A percentile compares a stretch with the other conserved stretches of the same genome.
These are phyloP conservation scores for Corydoras sp. DNA, from an alignment of 2,113 vertebrate genomes.

Conservation along the genomic window DNA sequence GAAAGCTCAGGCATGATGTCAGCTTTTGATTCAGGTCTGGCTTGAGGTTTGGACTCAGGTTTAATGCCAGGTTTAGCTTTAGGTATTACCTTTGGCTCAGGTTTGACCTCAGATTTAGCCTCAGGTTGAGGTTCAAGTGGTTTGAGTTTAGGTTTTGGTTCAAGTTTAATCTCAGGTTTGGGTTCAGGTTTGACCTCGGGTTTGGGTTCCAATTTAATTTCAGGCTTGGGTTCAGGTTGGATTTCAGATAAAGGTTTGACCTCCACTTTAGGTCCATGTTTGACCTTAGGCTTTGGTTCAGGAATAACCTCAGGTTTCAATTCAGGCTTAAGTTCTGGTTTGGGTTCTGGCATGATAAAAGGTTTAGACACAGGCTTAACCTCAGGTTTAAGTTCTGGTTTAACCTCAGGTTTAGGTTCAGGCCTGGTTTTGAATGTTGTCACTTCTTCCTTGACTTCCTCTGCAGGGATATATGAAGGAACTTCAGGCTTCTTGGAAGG, in stretches of 20 bases:
- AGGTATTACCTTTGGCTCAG: not conserved
- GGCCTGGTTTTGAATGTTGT: not conserved
- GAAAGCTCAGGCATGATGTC: constrained; percentile 37
- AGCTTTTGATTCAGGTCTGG: constrained; percentile 21
- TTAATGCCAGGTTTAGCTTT: not conserved
- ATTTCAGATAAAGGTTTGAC: constrained; percentile 37
- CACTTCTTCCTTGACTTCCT: constrained; percentile 57
- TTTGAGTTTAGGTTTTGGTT: constrained; percentile 5
- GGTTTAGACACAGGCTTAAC: not conserved
- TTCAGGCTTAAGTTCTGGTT: constrained; percentile 4
- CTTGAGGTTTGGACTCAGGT: not conserved
- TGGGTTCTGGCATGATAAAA: constrained; percentile 4
- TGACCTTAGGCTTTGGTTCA: not conserved
- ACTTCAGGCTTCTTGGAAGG: constrained; percentile 67
- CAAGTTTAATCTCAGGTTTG: not conserved
- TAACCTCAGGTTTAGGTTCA: not conserved
- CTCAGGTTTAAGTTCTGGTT: not conserved
- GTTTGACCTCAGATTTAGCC: not conserved
- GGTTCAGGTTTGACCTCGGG: constrained; percentile 2
- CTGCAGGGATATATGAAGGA: constrained; percentile 45
- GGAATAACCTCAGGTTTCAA: not conserved
- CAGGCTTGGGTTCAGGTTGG: constrained; percentile 42
- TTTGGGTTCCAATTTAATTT: constrained; percentile 21
- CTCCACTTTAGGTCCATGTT: constrained; percentile 41
- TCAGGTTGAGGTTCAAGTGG: not conserved